phyloP scores from a whole-genome alignment of 2,797 vertebrate species.

The Cephalopachus bancanus region DNA sequence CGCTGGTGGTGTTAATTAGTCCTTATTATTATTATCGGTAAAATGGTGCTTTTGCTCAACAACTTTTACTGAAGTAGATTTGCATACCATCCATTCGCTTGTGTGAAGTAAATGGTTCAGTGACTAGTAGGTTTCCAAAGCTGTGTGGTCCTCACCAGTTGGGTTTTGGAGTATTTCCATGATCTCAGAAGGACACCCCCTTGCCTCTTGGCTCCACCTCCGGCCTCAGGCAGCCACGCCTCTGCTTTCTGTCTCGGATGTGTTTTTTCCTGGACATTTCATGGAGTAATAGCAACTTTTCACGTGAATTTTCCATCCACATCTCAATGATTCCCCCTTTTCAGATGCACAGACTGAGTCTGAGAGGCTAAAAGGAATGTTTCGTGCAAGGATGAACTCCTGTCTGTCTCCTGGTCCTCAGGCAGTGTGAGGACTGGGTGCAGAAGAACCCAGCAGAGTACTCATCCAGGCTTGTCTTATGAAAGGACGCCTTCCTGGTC shows the following conservation, averaged over 20 bases:
- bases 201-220: background rate
- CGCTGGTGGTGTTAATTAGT: conserved; percentile 50
- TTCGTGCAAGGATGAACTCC: fast-evolving
- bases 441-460: background rate
- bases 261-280: background rate
- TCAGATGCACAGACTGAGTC: background rate
- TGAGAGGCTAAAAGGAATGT: background rate
- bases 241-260: background rate
- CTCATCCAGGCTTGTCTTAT: background rate
- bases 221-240: background rate
- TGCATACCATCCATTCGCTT: background rate
- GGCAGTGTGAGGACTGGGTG: background rate
- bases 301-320: fast-evolving
- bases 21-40: conserved; percentile 68
- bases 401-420: background rate
- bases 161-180: fast-evolving
- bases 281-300: background rate
- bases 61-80: conserved; percentile 37
- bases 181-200: background rate
- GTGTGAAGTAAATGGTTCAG: background rate
- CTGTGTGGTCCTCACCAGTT: fast-evolving
- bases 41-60: conserved; percentile 60
- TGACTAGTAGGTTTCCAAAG: background rate
- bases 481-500: background rate
- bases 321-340: background rate